Conservation (phyloP, 2,797 vertebrate genomes). For the Orestias chungarensis region DNA sequence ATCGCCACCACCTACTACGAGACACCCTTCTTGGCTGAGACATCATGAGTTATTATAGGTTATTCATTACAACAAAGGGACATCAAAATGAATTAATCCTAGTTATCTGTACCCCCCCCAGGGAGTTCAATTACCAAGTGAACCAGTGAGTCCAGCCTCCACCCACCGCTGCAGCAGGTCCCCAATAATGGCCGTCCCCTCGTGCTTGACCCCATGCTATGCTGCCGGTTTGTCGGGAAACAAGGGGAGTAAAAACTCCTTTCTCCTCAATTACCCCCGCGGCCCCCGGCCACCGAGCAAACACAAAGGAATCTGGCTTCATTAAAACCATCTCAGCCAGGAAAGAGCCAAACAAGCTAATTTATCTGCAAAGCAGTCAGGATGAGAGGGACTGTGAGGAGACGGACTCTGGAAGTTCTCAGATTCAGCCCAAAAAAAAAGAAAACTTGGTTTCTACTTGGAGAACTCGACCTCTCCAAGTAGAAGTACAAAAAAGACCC, state of each 20-base stretch:
- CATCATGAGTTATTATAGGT: too few relatives aligned
- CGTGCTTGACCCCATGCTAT: constrained; percentile 82
- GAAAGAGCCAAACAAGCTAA: constrained; percentile 89
- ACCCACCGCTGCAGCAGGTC: constrained; percentile 82
- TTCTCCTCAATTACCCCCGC: constrained; percentile 95
- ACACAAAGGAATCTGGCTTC: constrained; percentile 92
- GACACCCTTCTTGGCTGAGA: too few relatives aligned
- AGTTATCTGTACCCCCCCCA: constrained; percentile 48
- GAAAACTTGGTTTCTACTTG: constrained; percentile 37
- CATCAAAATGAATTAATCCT: not conserved
- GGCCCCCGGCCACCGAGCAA: constrained; percentile 84
- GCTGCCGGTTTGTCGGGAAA: constrained; percentile 84
- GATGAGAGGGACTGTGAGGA: constrained; percentile 14
- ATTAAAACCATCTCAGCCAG: constrained; percentile 90
- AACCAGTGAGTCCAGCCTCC: constrained; percentile 72
- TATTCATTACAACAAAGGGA: not conserved
- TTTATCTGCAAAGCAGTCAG: constrained; percentile 73
- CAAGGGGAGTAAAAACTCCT: constrained; percentile 81
- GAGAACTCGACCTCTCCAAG: constrained; percentile 30
- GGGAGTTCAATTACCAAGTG: constrained; percentile 77
- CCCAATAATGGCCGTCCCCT: constrained; percentile 81
- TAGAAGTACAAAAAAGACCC: too few relatives aligned
- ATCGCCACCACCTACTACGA: too few relatives aligned
- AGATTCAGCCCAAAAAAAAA: constrained; percentile 13
- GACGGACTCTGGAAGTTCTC: constrained; percentile 21